phyloP scores from a whole-genome alignment of 1,140 invertebrate species.

The Chironomus tepperi region DNA sequence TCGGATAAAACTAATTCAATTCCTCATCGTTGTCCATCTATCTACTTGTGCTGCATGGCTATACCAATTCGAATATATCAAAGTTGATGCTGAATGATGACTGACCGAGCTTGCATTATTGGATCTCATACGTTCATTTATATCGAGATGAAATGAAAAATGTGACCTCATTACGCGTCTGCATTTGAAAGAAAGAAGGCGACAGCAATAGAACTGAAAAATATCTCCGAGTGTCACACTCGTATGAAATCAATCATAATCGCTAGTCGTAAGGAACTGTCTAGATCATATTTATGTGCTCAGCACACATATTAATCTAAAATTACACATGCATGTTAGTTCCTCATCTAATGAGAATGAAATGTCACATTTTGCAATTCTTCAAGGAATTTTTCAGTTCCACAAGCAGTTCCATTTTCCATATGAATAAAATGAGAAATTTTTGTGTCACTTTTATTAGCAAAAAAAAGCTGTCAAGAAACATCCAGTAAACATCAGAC shows the following conservation, averaged over 20 bases:
- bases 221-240: neutral
- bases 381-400: too few relatives aligned
- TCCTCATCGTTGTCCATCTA: neutral
- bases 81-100: neutral
- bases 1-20: constrained; percentile 20
- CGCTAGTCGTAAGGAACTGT: too few relatives aligned
- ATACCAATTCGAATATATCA: neutral
- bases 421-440: neutral
- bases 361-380: too few relatives aligned
- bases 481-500: neutral
- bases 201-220: neutral
- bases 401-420: too few relatives aligned
- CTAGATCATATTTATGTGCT: too few relatives aligned
- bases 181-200: neutral
- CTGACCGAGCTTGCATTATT: constrained; percentile 19
- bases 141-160: constrained; percentile 11
- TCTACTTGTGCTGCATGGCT: neutral
- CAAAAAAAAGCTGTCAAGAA: constrained; percentile 8
- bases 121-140: neutral
- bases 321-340: too few relatives aligned
- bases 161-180: constrained; percentile 17
- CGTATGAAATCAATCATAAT: constrained; percentile 19
- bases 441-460: neutral
- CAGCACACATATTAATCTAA: too few relatives aligned
- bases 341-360: too few relatives aligned